Conservation (phyloP, 2,113 vertebrate species). For the Melanostigma gelatinosum region DNA sequence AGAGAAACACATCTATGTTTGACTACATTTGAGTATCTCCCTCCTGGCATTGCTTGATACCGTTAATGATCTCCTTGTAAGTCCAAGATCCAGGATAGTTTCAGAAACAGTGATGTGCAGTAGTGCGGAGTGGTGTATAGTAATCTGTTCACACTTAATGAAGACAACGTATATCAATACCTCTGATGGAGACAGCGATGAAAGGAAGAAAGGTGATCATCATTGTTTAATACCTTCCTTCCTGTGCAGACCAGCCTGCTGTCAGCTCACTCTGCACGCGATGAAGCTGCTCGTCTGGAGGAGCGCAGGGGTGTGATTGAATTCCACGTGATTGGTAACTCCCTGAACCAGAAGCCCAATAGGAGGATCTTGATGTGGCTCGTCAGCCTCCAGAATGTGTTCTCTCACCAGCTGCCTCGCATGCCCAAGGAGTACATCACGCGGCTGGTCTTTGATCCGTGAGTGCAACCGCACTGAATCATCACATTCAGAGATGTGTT, state of each 20-base stretch:
- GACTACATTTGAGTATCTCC: background rate
- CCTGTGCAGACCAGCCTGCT: conserved; percentile 90
- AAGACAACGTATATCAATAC: background rate
- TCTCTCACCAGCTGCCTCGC: conserved; percentile 97
- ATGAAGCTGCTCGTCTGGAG: conserved; percentile 94
- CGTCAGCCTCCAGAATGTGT: conserved; percentile 97
- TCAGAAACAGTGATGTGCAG: background rate
- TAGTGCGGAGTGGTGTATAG: background rate
- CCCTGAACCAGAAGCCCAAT: conserved; percentile 96
- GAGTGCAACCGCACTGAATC: conserved; percentile 66
- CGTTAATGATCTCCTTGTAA: background rate
- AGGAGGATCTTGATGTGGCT: conserved; percentile 99
- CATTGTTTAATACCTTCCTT: background rate
- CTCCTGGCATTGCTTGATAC: background rate
- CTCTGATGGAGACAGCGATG: background rate
- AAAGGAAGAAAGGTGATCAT: background rate
- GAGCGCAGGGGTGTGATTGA: conserved; percentile 97
- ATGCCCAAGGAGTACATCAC: conserved; percentile 99
- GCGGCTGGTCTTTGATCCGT: conserved; percentile 97
- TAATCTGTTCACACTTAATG: background rate
- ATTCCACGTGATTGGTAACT: conserved; percentile 97
- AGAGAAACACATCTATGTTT: background rate
- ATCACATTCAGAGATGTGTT: background rate
- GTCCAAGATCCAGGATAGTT: background rate
- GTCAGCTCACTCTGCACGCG: conserved; percentile 94